Evolutionary conservation across 92 coral and sea anemone genomes (phyloP).

Genomic region (Porites evermanni): DNA sequence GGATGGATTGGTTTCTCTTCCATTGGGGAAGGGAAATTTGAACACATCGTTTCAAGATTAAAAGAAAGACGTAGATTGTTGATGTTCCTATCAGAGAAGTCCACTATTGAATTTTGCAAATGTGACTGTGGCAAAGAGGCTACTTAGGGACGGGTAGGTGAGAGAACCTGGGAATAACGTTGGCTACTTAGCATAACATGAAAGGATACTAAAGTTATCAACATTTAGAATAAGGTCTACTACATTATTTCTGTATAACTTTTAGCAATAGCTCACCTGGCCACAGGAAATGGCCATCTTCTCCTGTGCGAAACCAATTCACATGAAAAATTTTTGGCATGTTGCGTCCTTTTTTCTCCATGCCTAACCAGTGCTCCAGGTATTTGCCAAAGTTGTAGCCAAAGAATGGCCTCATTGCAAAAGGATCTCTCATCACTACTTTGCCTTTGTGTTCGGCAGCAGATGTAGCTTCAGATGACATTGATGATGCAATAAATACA

Average conservation of each 20-base stretch:
- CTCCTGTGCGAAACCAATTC: conserved; percentile 91
- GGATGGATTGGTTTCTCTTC: no score
- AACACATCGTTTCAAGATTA: no score
- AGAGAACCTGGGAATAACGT: no score
- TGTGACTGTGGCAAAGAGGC: no score
- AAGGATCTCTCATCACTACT: conserved; percentile 92
- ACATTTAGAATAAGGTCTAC: background rate
- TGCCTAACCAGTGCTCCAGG: conserved; percentile 92
- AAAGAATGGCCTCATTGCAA: conserved; percentile 99
- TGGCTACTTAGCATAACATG: no score
- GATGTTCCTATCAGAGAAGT: no score
- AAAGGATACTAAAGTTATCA: no score
- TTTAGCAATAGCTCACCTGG: conserved; percentile 75
- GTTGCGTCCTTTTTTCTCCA: conserved; percentile 74
- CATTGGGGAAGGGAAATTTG: no score
- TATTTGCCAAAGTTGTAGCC: conserved; percentile 93
- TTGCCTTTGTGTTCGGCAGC: conserved; percentile 96
- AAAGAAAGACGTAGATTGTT: no score
- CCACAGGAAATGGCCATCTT: conserved; percentile 87
- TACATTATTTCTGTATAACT: background rate
- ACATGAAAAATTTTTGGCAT: conserved; percentile 94
- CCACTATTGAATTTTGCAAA: no score
- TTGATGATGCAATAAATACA: conserved; percentile 90
- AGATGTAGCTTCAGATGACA: conserved; percentile 95
- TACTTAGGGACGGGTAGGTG: no score